Base-by-base conservation (phyloP, 2,113 vertebrate genomes). In the Pimephales promelas region DNA sequence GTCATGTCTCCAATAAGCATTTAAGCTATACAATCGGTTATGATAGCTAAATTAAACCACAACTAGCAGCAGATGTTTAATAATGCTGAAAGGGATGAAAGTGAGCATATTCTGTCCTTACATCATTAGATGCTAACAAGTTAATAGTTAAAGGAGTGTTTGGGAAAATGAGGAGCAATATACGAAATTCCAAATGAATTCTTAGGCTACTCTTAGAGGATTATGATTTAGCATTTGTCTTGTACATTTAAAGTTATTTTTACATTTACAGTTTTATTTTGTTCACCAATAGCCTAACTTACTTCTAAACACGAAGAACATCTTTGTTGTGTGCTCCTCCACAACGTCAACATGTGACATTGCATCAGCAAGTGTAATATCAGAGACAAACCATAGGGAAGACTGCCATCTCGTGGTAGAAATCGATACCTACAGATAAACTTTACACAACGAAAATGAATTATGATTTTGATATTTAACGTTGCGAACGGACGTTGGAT, bases 401-500 rank as follows among this genome's bases (percentile, higher is more conserved):
- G 36, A 81, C 24, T 76, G 71, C 79, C 79, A 82, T 36, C 84
- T 45, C 22, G 72, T 70, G 84, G 71, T 61, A n/a, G 20, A 76
- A 68, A 47, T 47, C 2, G 26, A 66, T 54, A 40, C 18, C 20
- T 52, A 8, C 40, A 24, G 72, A 36, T 36, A 22, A 34, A 64
- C 62, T 64, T 64, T 20, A 8, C 62, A 66, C 59, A 14, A 28
- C 4, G 24, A 54, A 54, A 54, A 54, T 22, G 3, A 54, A 54
- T 22, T 54, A 54, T 54, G 18, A 20, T 54, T 54, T 20, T 20
- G 18, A 54, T 20, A 49, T 49, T 47, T 47, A 49, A 49, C 47
- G 14, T 5, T 49, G 1, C 40, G 18, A 18, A 20, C 49, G 34
- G n/a, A 9, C 34, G 18, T n/a, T 70, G 36, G 4, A 43, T 13